A percentile compares a stretch with the other conserved stretches of the same genome.
These are phyloP conservation scores for Bryconaethiops microstoma DNA, from an alignment of 2,797 vertebrate genomes.

Conservation along the genomic window DNA sequence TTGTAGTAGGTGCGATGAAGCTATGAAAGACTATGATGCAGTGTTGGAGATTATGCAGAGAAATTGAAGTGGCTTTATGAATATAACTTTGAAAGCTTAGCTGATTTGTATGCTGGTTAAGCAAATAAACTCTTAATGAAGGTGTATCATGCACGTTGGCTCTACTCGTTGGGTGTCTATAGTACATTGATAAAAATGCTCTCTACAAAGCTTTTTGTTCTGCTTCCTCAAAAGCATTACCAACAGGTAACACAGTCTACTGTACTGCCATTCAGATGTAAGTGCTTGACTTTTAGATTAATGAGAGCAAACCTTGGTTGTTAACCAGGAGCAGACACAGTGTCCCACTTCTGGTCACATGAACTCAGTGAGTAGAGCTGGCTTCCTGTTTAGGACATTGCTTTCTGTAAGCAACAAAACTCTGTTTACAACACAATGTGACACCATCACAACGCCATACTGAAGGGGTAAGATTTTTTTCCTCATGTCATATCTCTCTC, in stretches of 20 bases:
- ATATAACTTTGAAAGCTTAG: constrained; percentile 47
- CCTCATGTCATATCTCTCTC: constrained; percentile 48
- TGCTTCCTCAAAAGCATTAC: constrained; percentile 7
- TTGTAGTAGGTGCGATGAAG: constrained; percentile 72
- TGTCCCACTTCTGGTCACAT: background rate
- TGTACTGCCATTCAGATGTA: constrained; percentile 35
- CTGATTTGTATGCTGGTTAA: constrained; percentile 58
- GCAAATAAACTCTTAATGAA: constrained; percentile 59
- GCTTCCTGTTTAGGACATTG: constrained; percentile 46
- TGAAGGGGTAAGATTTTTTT: constrained; percentile 53
- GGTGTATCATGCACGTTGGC: constrained; percentile 51
- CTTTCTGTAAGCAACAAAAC: constrained; percentile 22
- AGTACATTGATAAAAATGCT: constrained; percentile 33
- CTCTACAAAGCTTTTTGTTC: constrained; percentile 29
- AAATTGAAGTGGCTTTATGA: constrained; percentile 62
- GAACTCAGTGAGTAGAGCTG: constrained; percentile 28
- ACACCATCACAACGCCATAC: constrained; percentile 42
- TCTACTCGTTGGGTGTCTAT: constrained; percentile 30
- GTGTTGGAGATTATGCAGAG: constrained; percentile 60
- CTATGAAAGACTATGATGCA: constrained; percentile 70
- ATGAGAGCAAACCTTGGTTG: constrained; percentile 9
- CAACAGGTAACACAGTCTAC: background rate
- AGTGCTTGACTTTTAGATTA: constrained; percentile 42
- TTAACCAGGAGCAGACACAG: constrained; percentile 8
- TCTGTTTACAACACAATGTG: constrained; percentile 33